Percentiles rank a stretch among this genome's conserved stretches.
These are phyloP conservation scores for Tholera decimalis DNA, from an alignment of 2,888 invertebrate genomes.

Conservation along the genomic window DNA sequence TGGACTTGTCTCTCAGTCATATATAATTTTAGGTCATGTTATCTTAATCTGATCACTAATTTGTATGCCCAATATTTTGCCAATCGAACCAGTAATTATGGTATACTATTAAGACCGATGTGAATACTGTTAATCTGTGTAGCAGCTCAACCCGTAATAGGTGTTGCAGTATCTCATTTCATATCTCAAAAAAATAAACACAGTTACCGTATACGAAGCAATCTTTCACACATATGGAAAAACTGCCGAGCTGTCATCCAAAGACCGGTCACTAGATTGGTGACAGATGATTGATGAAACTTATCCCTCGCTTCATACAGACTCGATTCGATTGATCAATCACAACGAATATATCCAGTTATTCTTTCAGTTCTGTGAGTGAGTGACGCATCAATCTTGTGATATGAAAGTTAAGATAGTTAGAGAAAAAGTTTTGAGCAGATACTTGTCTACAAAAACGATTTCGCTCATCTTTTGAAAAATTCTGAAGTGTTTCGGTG, in stretches of 20 bases:
- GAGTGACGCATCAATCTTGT: constrained; percentile 59
- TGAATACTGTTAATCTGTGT: too few species aligned
- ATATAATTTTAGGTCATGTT: too few species aligned
- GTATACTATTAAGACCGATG: too few species aligned
- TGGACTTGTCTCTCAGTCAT: too few species aligned
- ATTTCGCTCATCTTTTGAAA: constrained; percentile 2
- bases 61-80: background rate
- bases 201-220: constrained; percentile 18
- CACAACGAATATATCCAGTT: constrained; percentile 68
- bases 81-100: background rate
- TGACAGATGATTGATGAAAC: constrained; percentile 78
- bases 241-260: constrained; percentile 72
- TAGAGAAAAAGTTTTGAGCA: constrained; percentile 36
- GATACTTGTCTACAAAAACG: constrained; percentile 29
- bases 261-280: constrained; percentile 68
- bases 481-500: constrained; percentile 9
- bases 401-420: constrained; percentile 44
- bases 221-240: constrained; percentile 62
- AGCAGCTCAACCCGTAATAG: too few species aligned
- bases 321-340: constrained; percentile 76
- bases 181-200: constrained; percentile 10
- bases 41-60: background rate
- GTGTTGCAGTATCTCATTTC: too few species aligned
- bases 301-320: constrained; percentile 65
- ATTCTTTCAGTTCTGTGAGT: constrained; percentile 56